These are phyloP conservation scores for Vipera ursinii DNA, from an alignment of 2,797 vertebrate genomes.

Conservation along the genomic window DNA sequence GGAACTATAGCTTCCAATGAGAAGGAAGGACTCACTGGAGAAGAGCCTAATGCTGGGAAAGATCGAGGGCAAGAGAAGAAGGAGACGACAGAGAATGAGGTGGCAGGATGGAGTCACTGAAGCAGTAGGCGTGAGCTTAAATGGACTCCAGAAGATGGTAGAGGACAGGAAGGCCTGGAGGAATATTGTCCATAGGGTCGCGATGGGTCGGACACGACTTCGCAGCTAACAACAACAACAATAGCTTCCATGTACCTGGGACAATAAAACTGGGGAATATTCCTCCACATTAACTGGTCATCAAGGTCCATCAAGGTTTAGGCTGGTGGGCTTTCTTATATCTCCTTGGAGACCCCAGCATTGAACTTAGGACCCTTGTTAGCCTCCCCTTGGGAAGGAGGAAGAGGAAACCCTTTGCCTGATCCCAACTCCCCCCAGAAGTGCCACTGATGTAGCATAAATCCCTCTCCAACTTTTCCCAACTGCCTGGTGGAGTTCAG, in stretches of 20 bases:
- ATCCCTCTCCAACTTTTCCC: not conserved
- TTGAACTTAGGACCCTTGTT: not conserved
- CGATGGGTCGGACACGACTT: too few relatives aligned
- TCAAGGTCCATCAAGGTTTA: not conserved
- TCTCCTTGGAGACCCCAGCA: not conserved
- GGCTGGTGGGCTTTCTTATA: not conserved
- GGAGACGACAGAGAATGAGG: too few relatives aligned
- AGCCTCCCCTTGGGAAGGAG: not conserved
- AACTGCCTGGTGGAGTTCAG: not conserved
- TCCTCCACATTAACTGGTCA: not conserved
- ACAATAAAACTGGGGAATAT: not conserved
- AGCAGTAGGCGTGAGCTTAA: too few relatives aligned
- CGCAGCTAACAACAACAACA: too few relatives aligned
- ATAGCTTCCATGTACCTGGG: not conserved
- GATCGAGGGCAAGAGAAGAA: too few relatives aligned
- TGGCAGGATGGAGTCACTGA: too few relatives aligned
- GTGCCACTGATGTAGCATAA: not conserved
- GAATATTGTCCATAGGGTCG: too few relatives aligned
- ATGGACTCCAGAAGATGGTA: too few relatives aligned
- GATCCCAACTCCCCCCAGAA: not conserved
- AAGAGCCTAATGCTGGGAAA: too few relatives aligned
- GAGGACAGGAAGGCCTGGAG: too few relatives aligned
- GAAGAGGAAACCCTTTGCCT: not conserved
- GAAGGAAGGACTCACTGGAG: too few relatives aligned
- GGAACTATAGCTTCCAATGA: not conserved